A percentile compares a stretch with the other conserved stretches of the same genome.
phyloP scores from a whole-genome alignment of 2,113 vertebrate species.

The Macrotus californicus region DNA sequence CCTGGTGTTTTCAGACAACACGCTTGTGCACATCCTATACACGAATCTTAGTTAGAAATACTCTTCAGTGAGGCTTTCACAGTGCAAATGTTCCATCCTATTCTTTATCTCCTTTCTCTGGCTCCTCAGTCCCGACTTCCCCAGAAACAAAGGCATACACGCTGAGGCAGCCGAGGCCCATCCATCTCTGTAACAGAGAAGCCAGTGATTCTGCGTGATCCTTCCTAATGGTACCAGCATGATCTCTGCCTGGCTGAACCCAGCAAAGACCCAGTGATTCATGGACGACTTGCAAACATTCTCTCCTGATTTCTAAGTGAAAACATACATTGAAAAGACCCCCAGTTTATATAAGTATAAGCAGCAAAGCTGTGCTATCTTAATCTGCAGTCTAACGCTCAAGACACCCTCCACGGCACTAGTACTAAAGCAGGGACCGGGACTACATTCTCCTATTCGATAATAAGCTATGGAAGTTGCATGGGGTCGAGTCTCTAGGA shows the following conservation, averaged over 20 bases:
- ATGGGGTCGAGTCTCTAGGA: conserved; percentile 99
- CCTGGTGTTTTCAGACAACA: not conserved
- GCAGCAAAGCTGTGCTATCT: conserved; percentile 78
- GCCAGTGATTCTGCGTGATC: not conserved
- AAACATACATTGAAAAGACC: not conserved
- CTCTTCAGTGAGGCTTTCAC: not conserved
- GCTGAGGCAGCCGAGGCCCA: not conserved
- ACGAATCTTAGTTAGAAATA: not conserved
- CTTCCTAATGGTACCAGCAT: not conserved
- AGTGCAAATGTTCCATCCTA: not conserved
- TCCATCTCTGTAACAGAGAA: conserved; percentile 21
- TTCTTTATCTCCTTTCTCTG: not conserved
- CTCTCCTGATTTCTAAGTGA: not conserved
- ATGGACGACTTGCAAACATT: conserved; percentile 25
- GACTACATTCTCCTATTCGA: conserved; percentile 87
- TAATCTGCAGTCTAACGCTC: conserved; percentile 84
- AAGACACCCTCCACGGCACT: conserved; percentile 81
- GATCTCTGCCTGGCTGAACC: conserved; percentile 29
- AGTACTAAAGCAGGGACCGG: conserved; percentile 87
- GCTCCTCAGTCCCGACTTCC: not conserved
- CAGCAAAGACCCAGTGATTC: conserved; percentile 33
- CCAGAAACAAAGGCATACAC: conserved; percentile 47
- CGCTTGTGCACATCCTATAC: not conserved
- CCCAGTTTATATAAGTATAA: conserved; percentile 62
- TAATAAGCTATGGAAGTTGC: conserved; percentile 97